These are phyloP conservation scores for Drosophila pectinifera DNA, from an alignment of 1,140 invertebrate species.

Conservation along the genomic window DNA sequence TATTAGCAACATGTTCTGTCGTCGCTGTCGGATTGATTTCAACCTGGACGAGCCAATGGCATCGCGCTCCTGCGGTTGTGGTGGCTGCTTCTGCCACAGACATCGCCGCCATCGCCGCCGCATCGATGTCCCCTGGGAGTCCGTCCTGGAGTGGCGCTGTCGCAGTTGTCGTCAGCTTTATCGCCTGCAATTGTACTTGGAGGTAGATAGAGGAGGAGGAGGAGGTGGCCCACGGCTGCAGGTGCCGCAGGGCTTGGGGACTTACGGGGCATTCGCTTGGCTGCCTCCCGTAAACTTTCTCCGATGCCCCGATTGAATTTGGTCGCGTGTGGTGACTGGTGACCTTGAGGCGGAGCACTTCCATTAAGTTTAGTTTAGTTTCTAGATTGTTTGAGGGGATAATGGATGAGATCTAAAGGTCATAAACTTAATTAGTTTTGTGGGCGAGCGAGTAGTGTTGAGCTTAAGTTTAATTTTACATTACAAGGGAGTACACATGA, in stretches of 20 bases:
- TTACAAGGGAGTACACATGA: no score
- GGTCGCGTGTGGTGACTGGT: conserved; percentile 6
- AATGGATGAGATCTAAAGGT: neutral
- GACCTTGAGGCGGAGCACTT: neutral
- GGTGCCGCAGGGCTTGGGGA: conserved; percentile 4
- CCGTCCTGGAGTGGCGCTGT: conserved; percentile 78
- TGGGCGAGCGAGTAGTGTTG: neutral
- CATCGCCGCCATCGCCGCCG: conserved; percentile 61
- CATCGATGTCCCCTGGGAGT: conserved; percentile 60
- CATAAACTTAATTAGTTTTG: conserved; percentile 6
- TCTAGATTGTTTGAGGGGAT: neutral
- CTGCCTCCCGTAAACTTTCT: neutral
- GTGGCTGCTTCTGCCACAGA: conserved; percentile 2
- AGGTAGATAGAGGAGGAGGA: conserved; percentile 70
- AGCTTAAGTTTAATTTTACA: no score
- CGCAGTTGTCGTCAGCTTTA: conserved; percentile 80
- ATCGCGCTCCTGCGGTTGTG: conserved; percentile 68
- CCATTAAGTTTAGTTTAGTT: neutral
- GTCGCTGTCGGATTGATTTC: conserved; percentile 84
- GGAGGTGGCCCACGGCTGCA: conserved; percentile 8
- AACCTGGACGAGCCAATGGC: conserved; percentile 37
- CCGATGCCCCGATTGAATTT: no score
- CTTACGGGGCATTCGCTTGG: conserved; percentile 2
- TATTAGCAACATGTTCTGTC: conserved; percentile 83
- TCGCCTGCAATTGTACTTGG: conserved; percentile 80